Percentiles rank a stretch among this genome's conserved stretches.
Evolutionary conservation across 2,888 invertebrate species (phyloP).

Genomic region (Drosophila histrio): DNA sequence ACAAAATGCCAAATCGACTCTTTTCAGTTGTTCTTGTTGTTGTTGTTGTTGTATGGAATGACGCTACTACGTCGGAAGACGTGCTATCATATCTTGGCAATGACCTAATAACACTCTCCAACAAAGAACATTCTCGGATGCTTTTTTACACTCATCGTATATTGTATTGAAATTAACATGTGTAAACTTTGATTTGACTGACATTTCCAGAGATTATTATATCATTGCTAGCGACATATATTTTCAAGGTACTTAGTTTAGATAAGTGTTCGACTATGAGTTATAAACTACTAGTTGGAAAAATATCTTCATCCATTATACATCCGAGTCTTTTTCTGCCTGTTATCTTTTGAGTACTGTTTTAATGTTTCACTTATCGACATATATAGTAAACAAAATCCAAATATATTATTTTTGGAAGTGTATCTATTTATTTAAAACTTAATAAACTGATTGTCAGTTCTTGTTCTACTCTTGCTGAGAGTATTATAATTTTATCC

Average conservation of each 20-base stretch:
- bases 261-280: background rate
- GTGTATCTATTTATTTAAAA: too few species aligned
- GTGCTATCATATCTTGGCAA: slow-evolving; percentile 35
- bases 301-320: too few species aligned
- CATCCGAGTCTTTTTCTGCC: too few species aligned
- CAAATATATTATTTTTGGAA: too few species aligned
- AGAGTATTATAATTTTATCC: too few species aligned
- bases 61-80: slow-evolving; percentile 14
- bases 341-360: too few species aligned
- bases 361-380: background rate
- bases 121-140: slow-evolving; percentile 6
- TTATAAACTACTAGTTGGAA: too few species aligned
- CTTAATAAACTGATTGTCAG: too few species aligned
- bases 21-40: background rate
- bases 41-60: slow-evolving; percentile 1
- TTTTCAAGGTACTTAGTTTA: background rate
- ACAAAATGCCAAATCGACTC: slow-evolving; percentile 14
- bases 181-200: background rate
- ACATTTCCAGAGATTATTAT: background rate
- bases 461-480: too few species aligned
- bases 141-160: background rate
- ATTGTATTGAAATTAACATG: background rate
- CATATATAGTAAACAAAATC: too few species aligned
- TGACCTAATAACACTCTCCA: slow-evolving; percentile 32
- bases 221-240: background rate